phyloP scores from a whole-genome alignment of 1,140 invertebrate genomes.

The Stratiolaelaps scimitus region DNA sequence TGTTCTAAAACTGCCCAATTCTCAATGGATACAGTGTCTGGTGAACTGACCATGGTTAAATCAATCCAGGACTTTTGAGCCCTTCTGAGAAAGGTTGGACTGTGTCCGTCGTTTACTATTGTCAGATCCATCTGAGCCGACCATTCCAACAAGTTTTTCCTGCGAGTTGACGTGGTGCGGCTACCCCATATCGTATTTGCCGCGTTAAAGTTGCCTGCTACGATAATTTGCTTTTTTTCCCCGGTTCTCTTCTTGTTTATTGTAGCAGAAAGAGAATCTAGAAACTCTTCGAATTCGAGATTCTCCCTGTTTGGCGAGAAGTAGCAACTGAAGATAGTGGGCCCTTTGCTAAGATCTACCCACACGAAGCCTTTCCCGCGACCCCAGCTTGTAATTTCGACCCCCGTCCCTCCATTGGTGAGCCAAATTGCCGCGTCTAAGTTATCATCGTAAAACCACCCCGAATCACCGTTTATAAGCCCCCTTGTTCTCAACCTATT shows the following conservation, averaged over 20 bases:
- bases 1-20: neutral
- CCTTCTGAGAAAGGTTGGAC: neutral
- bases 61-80: neutral
- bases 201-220: neutral
- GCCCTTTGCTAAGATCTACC: neutral
- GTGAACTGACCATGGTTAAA: neutral
- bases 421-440: neutral
- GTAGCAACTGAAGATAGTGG: neutral
- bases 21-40: neutral
- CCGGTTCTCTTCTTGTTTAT: neutral
- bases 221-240: neutral
- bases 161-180: neutral
- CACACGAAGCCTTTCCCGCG: neutral
- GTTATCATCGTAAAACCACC: neutral
- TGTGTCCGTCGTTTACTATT: neutral
- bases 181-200: neutral
- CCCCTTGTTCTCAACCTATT: neutral
- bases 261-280: neutral
- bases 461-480: no score
- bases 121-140: neutral
- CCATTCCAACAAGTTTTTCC: neutral
- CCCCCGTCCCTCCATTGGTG: neutral
- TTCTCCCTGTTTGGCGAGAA: neutral
- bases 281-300: neutral
- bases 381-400: neutral